phyloP scores from a whole-genome alignment of 2,888 invertebrate genomes.

The Tetragnatha montana region DNA sequence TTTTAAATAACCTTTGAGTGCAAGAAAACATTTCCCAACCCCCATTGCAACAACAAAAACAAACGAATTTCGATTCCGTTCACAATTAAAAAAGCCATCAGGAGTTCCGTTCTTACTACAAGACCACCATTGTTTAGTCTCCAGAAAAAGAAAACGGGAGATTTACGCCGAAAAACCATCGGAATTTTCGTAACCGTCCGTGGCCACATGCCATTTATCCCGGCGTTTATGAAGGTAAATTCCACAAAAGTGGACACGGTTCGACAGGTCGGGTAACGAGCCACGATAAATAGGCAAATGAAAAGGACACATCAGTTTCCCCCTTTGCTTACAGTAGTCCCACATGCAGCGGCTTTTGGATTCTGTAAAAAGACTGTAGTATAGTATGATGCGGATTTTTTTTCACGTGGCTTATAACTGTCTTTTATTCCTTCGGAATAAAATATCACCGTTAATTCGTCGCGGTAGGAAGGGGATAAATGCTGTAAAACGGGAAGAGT shows the following conservation, averaged over 20 bases:
- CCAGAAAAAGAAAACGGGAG: neutral
- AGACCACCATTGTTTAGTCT: neutral
- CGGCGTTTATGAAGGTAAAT: slow-evolving; percentile 45
- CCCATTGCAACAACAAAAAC: too few relatives aligned
- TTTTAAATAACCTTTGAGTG: too few relatives aligned
- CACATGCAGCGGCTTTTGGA: neutral
- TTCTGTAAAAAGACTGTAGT: neutral
- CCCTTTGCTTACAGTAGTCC: neutral
- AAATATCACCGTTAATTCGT: neutral
- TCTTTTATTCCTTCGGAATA: neutral
- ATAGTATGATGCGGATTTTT: neutral
- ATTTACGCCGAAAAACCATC: neutral
- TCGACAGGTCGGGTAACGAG: slow-evolving; percentile 24
- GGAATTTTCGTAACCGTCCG: slow-evolving; percentile 8
- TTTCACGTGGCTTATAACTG: neutral
- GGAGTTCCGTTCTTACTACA: neutral
- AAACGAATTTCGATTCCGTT: too few relatives aligned
- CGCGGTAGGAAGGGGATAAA: neutral
- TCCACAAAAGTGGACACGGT: slow-evolving; percentile 8
- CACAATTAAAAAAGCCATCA: too few relatives aligned
- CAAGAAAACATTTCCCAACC: too few relatives aligned
- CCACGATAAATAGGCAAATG: slow-evolving; percentile 21
- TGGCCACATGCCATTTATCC: slow-evolving; percentile 11
- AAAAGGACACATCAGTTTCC: slow-evolving; percentile 2
- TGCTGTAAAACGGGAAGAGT: neutral